Base-by-base conservation (phyloP, 2,888 invertebrate genomes). In the Prosapia bicincta region DNA sequence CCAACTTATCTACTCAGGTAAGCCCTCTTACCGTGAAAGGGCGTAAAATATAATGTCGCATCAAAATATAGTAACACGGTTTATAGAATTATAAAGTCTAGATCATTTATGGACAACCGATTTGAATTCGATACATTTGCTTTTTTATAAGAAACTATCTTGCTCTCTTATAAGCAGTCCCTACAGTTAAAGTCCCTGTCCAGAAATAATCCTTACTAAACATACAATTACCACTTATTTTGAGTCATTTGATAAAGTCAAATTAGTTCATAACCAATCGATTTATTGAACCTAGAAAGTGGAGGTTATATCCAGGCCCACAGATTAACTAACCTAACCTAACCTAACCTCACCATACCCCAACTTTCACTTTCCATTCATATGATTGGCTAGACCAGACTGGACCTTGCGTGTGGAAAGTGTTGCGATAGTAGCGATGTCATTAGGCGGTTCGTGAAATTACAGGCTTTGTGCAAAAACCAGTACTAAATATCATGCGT, bases 281-380 rank as follows among this genome's bases (percentile, higher is more conserved):
- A 20, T 54, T 54, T 54, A 54, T 54, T 54, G n/a, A 54, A 54
- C 54, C 54, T 54, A 54, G 54, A 54, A 54, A 54, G 54, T 20
- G n/a, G n/a, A 54, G 54, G 54, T 54, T 54, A 54, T 54, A 10
- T 54, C n/a, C 54, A 54, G 20, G 54, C 54, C 20, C 5, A 54
- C 20, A 20, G 54, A 54, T 54, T 54, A 54, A 54, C 54, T 38
- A 38, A 30, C n/a, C n/a, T n/a, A n/a, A n/a, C n/a, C n/a, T n/a
- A n/a, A 28, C 28, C 28, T 38, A 38, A 38, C 54, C 54, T 54
- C n/a, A 54, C 20, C 54, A 20, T 20, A 54, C 54, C 54, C 20
- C 54, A 54, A 54, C 54, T 54, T 54, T 54, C 54, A 54, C 54
- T 54, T 54, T 54, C 54, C 54, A 54, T 54, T 54, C 54, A 54